phyloP scores from a whole-genome alignment of 2,113 vertebrate genomes.

The Clarias batrachus region DNA sequence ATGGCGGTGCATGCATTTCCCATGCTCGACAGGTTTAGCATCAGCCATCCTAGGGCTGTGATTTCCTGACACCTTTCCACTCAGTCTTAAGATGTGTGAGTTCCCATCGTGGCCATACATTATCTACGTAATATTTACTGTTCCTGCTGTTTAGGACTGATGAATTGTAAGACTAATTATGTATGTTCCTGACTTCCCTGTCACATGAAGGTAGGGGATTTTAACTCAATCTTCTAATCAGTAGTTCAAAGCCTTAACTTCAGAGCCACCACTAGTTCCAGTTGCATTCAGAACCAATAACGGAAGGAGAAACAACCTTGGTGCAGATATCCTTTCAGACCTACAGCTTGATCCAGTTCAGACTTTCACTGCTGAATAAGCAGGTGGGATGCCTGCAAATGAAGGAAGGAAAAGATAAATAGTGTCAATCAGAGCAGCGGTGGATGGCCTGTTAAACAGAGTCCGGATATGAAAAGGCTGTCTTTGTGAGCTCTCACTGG shows the following conservation, averaged over 20 bases:
- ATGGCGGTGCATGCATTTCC: neutral
- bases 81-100: neutral
- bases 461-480: slow-evolving; percentile 10
- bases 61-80: neutral
- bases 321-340: neutral
- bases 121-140: neutral
- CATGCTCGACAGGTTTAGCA: neutral
- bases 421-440: slow-evolving; percentile 46
- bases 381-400: neutral
- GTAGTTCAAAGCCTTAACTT: neutral
- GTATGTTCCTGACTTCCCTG: too few species aligned
- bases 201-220: too few species aligned
- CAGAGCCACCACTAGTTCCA: too few species aligned
- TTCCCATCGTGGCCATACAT: too few species aligned
- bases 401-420: slow-evolving; percentile 20
- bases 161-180: too few species aligned
- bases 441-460: slow-evolving; percentile 6
- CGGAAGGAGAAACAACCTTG: neutral
- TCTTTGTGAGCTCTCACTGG: slow-evolving; percentile 22
- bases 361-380: neutral
- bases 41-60: neutral
- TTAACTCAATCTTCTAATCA: neutral
- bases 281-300: neutral
- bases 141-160: neutral
- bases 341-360: neutral